These are phyloP conservation scores for Solenopsis fugax DNA, from an alignment of 1,140 invertebrate species.

Conservation along the genomic window DNA sequence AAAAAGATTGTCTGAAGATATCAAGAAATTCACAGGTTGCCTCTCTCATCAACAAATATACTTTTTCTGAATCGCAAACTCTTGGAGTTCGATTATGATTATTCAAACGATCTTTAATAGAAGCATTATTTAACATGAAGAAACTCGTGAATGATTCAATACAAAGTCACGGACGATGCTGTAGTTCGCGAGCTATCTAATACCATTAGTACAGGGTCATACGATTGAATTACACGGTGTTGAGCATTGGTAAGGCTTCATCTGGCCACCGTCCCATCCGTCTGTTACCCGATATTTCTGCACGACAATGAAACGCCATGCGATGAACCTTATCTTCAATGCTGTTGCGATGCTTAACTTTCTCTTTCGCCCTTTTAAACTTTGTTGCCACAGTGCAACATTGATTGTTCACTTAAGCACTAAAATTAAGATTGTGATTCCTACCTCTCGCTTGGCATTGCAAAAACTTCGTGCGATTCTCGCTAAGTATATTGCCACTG, in stretches of 20 bases:
- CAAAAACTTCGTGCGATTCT: conserved; percentile 95
- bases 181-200: conserved; percentile 73
- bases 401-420: background rate
- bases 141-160: conserved; percentile 18
- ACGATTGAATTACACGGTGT: conserved; percentile 80
- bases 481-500: conserved; percentile 93
- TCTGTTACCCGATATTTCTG: conserved; percentile 79
- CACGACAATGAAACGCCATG: conserved; percentile 71
- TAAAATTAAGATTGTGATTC: conserved; percentile 70
- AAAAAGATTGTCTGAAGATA: no score
- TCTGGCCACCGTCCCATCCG: conserved; percentile 82
- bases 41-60: no score
- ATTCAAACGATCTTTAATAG: no score
- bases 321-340: conserved; percentile 24
- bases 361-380: background rate
- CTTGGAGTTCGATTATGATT: no score
- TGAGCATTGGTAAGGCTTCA: conserved; percentile 79
- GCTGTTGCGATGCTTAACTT: background rate
- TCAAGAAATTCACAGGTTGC: no score
- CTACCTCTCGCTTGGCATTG: conserved; percentile 95
- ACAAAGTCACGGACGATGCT: conserved; percentile 48
- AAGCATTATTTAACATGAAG: background rate
- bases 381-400: background rate
- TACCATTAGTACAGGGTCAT: conserved; percentile 84
- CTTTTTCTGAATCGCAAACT: no score